Evolutionary conservation across 2,888 invertebrate genomes (phyloP), one percentile per base, ranked within the genome.

Genomic region (Apamea epomidion): DNA sequence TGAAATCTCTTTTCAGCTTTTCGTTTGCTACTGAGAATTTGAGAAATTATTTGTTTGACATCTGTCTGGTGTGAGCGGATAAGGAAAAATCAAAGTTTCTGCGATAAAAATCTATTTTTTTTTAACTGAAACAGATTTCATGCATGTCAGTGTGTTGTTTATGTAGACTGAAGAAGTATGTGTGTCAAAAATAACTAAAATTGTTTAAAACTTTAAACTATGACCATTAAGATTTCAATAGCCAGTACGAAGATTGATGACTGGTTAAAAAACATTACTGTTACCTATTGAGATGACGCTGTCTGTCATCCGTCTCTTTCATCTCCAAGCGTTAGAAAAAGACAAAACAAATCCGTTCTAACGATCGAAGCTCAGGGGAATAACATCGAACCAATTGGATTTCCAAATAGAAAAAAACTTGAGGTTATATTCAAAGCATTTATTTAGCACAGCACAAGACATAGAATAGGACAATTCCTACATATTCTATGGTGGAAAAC

Each of bases 351-450:
- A 84, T 64, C 74, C 62, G 80, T 72, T 82, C 73, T 45, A 80
- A 78, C 1, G 78, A 70, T 7, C 76, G 18, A 62, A 76, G 68
- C 79, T 73, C 81, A 76, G 89, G 89, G 90, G 88, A 90, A 89
- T 84, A 90, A 90, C 90, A 89, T 86, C 80, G 74, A 79, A 72
- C 75, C 51, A 58, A 71, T 79, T 78, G 21, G 58, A 74, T 82
- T 82, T 86, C 37, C 48, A 71, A 83, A 32, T 32, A 67, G 74
- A 87, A 51, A 83, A 85, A 78, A 86, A 74, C 25, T 54, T 18
- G 42, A 45, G 68, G 58, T 81, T 62, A 68, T 29, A 62, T 82
- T 86, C 54, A 76, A 88, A 86, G 83, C 76, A 71, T 86, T 81
- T 88, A 86, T 86, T 86, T 60, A 67, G 2, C 85, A 76, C 76